Evolutionary conservation across 1,140 invertebrate species (phyloP).

Genomic region (Stegodyphus dumicola): DNA sequence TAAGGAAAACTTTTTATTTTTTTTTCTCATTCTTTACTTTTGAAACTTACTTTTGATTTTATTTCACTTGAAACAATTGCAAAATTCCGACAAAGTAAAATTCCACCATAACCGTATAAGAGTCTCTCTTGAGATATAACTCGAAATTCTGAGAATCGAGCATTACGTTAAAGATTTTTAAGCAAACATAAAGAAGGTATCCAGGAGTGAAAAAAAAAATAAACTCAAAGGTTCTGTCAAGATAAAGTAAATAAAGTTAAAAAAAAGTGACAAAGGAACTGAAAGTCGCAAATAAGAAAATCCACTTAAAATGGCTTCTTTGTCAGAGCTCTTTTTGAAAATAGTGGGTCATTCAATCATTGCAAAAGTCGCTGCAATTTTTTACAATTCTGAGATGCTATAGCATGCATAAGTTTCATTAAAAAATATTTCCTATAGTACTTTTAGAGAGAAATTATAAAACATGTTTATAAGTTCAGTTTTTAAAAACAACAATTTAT

Average conservation of each 20-base stretch:
- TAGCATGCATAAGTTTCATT: too few relatives aligned
- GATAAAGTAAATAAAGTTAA: background rate
- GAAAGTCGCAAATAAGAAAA: slow-evolving; percentile 32
- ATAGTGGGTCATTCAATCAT: slow-evolving; percentile 24
- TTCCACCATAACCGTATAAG: background rate
- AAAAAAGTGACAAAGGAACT: slow-evolving; percentile 15
- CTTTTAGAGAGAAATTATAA: too few relatives aligned
- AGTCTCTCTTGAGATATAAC: slow-evolving; percentile 5
- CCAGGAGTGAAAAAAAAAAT: background rate
- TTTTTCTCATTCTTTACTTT: too few relatives aligned
- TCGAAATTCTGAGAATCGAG: slow-evolving; percentile 2
- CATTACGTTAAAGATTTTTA: slow-evolving; percentile 27
- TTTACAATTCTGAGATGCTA: too few relatives aligned
- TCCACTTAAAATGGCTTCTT: slow-evolving; percentile 9
- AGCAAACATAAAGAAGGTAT: slow-evolving; percentile 20
- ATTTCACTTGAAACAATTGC: too few relatives aligned
- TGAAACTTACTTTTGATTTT: too few relatives aligned
- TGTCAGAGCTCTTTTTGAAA: slow-evolving; percentile 18
- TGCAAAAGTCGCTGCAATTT: background rate
- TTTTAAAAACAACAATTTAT: too few relatives aligned
- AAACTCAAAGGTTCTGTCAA: background rate
- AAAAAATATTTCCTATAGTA: too few relatives aligned
- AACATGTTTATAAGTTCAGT: too few relatives aligned
- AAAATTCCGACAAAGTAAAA: too few relatives aligned
- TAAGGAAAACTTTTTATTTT: too few relatives aligned